Percentiles rank a stretch among this genome's conserved stretches.
Evolutionary conservation across 2,113 vertebrate genomes (phyloP).

Genomic region (Ophiodon elongatus): DNA sequence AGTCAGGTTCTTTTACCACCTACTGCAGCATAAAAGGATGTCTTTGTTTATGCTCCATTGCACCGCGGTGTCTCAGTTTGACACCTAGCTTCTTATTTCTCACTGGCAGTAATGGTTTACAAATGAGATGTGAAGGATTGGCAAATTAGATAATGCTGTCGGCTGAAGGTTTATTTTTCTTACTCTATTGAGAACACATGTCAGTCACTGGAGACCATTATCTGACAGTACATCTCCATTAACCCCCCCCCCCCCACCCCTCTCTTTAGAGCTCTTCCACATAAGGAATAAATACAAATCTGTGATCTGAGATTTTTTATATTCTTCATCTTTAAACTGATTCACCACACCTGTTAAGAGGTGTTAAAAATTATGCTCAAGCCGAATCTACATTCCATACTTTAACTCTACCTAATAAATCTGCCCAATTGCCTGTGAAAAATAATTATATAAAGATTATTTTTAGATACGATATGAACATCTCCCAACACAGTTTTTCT

Average conservation of each 20-base stretch:
- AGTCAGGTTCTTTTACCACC: slow-evolving; percentile 17
- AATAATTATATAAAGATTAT: background rate
- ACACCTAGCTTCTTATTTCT: slow-evolving; percentile 44
- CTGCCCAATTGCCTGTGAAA: slow-evolving; percentile 21
- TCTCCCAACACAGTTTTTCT: background rate
- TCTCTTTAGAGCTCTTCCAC: background rate
- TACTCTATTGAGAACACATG: slow-evolving; percentile 16
- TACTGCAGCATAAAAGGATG: slow-evolving; percentile 31
- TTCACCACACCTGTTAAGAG: background rate
- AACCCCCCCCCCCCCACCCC: background rate
- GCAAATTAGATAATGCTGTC: slow-evolving; percentile 51
- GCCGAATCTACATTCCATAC: background rate
- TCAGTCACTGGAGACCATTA: slow-evolving; percentile 30
- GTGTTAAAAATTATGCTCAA: slow-evolving; percentile 34
- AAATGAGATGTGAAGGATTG: slow-evolving; percentile 61
- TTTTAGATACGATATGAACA: background rate
- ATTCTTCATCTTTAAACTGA: background rate
- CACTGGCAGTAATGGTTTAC: slow-evolving; percentile 44
- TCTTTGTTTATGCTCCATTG: slow-evolving; percentile 46
- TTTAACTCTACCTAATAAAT: background rate
- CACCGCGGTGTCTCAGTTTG: slow-evolving; percentile 39
- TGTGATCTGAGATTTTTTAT: background rate
- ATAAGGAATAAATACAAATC: background rate
- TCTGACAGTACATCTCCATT: slow-evolving; percentile 45
- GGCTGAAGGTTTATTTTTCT: slow-evolving; percentile 34